These are phyloP conservation scores for Zeus faber DNA, from an alignment of 2,113 vertebrate genomes.

Conservation along the genomic window DNA sequence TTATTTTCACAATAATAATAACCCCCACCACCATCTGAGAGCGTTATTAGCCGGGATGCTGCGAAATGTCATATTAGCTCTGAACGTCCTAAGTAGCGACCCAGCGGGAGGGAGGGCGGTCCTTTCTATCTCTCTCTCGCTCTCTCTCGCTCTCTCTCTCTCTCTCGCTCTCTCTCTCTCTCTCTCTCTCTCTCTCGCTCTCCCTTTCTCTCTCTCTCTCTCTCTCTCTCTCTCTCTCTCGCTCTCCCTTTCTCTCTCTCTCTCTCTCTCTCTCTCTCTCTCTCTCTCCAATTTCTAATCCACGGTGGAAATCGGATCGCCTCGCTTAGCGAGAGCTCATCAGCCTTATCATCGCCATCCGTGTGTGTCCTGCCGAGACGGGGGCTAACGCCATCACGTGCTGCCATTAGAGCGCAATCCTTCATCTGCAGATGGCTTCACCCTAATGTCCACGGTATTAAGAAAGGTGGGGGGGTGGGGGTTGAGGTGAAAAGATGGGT, in stretches of 20 bases:
- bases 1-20: conserved; percentile 67
- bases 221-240: too few species aligned
- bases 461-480: neutral
- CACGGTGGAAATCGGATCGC: conserved; percentile 74
- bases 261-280: too few species aligned
- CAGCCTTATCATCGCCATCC: conserved; percentile 73
- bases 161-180: conserved; percentile 50
- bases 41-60: conserved; percentile 74
- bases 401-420: too few species aligned
- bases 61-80: conserved; percentile 75
- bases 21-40: conserved; percentile 71
- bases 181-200: neutral
- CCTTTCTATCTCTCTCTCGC: conserved; percentile 37
- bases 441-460: conserved; percentile 37
- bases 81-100: conserved; percentile 76
- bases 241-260: too few species aligned
- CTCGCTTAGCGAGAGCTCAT: conserved; percentile 76
- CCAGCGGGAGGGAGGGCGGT: conserved; percentile 69
- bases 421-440: conserved; percentile 23
- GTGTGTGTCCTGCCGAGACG: conserved; percentile 53
- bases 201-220: too few species aligned
- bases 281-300: conserved; percentile 74
- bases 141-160: neutral
- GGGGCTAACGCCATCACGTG: too few species aligned
- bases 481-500: neutral